Percentiles rank a stretch among this genome's conserved stretches.
These are phyloP conservation scores for Sarcophaga peregrina DNA, from an alignment of 1,140 invertebrate genomes.

Conservation along the genomic window DNA sequence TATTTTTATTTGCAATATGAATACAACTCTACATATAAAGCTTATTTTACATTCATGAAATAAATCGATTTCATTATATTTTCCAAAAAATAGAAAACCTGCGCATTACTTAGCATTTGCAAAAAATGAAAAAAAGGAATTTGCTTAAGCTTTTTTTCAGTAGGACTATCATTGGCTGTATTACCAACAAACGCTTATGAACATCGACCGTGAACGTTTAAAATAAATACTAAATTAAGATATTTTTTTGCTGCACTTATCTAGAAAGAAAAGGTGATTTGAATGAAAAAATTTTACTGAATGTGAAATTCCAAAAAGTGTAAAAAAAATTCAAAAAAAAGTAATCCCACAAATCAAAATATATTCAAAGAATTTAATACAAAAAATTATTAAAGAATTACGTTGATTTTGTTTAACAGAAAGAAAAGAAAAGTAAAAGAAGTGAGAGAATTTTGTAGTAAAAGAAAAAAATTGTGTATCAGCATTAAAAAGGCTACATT, in stretches of 20 bases:
- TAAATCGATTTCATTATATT: constrained; percentile 44
- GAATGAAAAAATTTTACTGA: neutral
- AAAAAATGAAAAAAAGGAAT: constrained; percentile 25
- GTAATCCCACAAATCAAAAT: constrained; percentile 2
- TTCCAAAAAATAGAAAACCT: neutral
- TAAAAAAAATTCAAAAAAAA: constrained; percentile 2
- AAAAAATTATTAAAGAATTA: constrained; percentile 7
- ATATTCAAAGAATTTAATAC: neutral
- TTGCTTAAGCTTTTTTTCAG: constrained; percentile 30
- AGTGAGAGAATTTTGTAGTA: constrained; percentile 22
- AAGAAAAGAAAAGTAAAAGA: constrained; percentile 9
- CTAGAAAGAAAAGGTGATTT: constrained; percentile 53
- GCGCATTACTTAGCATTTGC: constrained; percentile 36
- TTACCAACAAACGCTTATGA: constrained; percentile 64
- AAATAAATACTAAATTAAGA: constrained; percentile 46
- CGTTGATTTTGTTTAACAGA: neutral
- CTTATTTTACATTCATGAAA: neutral
- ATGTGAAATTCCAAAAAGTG: neutral
- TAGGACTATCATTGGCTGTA: constrained; percentile 48
- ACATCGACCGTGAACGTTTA: constrained; percentile 67
- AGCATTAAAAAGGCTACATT: constrained; percentile 36
- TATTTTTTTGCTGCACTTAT: constrained; percentile 58
- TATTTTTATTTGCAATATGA: neutral
- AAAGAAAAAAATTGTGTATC: constrained; percentile 41
- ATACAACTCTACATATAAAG: constrained; percentile 15